phyloP scores from a whole-genome alignment of 2,797 vertebrate species.

The Sebastes reedi region DNA sequence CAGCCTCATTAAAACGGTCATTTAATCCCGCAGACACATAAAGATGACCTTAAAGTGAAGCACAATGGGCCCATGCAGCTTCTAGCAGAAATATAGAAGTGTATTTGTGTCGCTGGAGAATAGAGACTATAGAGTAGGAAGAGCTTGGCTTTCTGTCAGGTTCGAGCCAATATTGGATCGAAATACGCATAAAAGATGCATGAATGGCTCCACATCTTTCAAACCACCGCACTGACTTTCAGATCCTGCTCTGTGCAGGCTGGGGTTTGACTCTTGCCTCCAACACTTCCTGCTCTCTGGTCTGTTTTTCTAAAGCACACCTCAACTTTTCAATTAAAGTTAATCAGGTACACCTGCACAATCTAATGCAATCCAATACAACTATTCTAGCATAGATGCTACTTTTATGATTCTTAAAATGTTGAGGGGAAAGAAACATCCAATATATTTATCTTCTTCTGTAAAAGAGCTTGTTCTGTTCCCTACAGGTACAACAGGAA shows the following conservation, averaged over 20 bases:
- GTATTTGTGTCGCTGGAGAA: not conserved
- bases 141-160: not conserved
- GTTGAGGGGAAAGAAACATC: not conserved
- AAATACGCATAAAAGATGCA: slow-evolving; percentile 22
- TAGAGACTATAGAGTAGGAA: not conserved
- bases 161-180: too few relatives aligned
- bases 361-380: not conserved
- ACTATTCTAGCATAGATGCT: not conserved
- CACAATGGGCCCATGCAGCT: not conserved
- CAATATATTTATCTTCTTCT: not conserved
- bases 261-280: too few relatives aligned
- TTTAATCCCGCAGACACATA: slow-evolving; percentile 43
- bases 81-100: not conserved
- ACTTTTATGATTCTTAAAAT: not conserved
- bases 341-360: not conserved
- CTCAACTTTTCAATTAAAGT: not conserved
- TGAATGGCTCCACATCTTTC: not conserved
- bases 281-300: too few relatives aligned
- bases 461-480: not conserved
- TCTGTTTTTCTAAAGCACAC: not conserved
- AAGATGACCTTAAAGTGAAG: slow-evolving; percentile 9
- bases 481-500: not conserved
- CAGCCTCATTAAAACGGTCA: slow-evolving; percentile 7
- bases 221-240: not conserved
- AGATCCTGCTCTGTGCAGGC: not conserved